Evolutionary conservation across 2,888 invertebrate genomes (phyloP), one percentile per base, ranked within the genome.

Genomic region (Conus canariensis): DNA sequence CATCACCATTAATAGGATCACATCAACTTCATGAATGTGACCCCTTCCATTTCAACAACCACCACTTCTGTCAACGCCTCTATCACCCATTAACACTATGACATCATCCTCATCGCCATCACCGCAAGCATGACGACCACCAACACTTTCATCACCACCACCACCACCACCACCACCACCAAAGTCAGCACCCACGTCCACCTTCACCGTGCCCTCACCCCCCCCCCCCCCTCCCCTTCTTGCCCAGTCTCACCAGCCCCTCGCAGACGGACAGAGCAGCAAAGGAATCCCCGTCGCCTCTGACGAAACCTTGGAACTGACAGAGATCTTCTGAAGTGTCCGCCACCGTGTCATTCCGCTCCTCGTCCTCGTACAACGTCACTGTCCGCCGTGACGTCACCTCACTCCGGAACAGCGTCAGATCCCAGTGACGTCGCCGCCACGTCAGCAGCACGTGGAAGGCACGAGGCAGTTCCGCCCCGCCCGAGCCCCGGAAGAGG

Each of bases 221-320:
- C 45, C 45, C 45, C 45, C 45, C 45, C 45, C 45, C 45, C 45
- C 45, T 3, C 45, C 45, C 70, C 14, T 1, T 7, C 60, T 16
- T 64, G 12, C 60, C 10, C 60, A 64, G 8, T 70, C 93, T 90
- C 90, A 93, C 93, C 92, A 93, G 67, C 22, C 92, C 93, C 12
- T 90, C 83, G 90, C 93, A 93, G 2, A 92, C 85, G 4, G 93
- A 92, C 10, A 93, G 59, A 25, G 93, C 93, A 25, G 67, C 92
- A 58, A 91, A 90, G 25, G 93, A 93, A 16, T 90, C 86, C 25
- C 19, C 67, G 6, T 92, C 91, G 77, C 91, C 91, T 85, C 96
- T 95, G 25, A 97, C 95, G 80, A 93, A 94, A 5, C 97, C 97
- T 1, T 97, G 96, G 93, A 97, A 97, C 93, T 97, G 97, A 91